Evolutionary conservation across 2,113 vertebrate genomes (phyloP), one percentile per base, ranked within the genome.

Genomic region (Micromys minutus): DNA sequence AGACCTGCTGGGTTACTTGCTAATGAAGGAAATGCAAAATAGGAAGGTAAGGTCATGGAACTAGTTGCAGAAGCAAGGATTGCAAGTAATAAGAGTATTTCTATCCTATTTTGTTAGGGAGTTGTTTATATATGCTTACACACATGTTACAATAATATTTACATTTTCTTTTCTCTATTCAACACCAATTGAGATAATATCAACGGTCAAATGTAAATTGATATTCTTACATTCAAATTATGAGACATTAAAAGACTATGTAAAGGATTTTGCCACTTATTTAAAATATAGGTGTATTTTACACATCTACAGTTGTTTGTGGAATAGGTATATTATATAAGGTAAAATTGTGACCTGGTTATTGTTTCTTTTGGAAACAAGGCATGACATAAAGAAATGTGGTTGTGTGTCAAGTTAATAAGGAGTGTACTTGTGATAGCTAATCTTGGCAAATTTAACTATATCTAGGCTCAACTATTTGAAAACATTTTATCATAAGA

Each of bases 401-500:
- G 75, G 31, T 77, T 77, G 29, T 77, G 45, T 50, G 16, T 34
- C 47, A 77, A 50, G 13, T 34, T 52, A 29, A 52, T 77, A 47
- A 17, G 7, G 15, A 34, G 29, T 52, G 4, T 31, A 77, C 75
- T 77, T 77, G 29, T 77, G 29, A 77, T 77, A 16, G 75, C 7
- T 50, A 50, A 77, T 50, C 29, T 52, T 77, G 47, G 31, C 75
- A 77, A 52, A 52, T 77, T 52, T 67, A 52, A 77, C 47, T 52
- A 50, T 7, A 50, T 50, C 29, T 77, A 16, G 29, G 50, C 12
- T 77, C 13, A 50, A 19, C 15, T 50, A 55, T n/a, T n/a, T n/a
- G 76, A 79, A 79, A 90, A 92, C 47, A 71, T 57, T 17, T 77
- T 89, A 59, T 94, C 61, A 74, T 77, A n/a, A 81, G 45, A 89